Base-by-base conservation (phyloP, 2,888 invertebrate species). In the Fabriciana adippe region DNA sequence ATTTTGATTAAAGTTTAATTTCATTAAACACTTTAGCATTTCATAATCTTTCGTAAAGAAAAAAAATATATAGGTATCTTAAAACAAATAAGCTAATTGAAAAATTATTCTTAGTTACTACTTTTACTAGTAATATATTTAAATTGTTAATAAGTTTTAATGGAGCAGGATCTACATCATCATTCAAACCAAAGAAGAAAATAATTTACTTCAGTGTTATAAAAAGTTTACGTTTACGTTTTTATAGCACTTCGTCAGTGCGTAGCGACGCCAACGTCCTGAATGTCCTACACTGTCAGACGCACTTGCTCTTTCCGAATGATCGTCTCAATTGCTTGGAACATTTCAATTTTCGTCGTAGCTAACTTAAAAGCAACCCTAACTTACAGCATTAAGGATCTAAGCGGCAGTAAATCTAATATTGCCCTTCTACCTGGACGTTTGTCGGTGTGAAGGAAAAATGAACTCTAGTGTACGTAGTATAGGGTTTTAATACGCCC, bases 241-340 rank as follows among this genome's bases (percentile, higher is more conserved):
- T 71, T 68, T 66, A 71, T 61, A 66, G 66, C 53, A 64, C 66
- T 68, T 64, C 67, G 63, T 71, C 71, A 66, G 62, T 69, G 69
- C 69, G 69, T 67, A 81, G 67, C 70, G 65, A 68, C 76, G 72
- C 70, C 68, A 54, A 59, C 75, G 72, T 69, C 82, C 83, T 87
- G 86, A 88, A 87, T 86, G 87, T 87, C 86, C 87, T 81, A 85
- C 50, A 66, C 84, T 88, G 88, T 88, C 88, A 87, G 81, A 79
- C 83, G 80, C 88, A 88, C 86, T 82, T 84, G 87, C 81, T 81
- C 81, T 81, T 87, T 87, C 82, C 84, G 78, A 83, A 79, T 81
- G 82, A 85, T 85, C 84, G 83, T 81, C 82, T 78, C 74, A 77
- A 82, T 79, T 79, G 75, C 76, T 74, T 78, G 73, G 63, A 67